Evolutionary conservation across 2,888 invertebrate species (phyloP).

Genomic region (Ashinkailepas kermadecensis): DNA sequence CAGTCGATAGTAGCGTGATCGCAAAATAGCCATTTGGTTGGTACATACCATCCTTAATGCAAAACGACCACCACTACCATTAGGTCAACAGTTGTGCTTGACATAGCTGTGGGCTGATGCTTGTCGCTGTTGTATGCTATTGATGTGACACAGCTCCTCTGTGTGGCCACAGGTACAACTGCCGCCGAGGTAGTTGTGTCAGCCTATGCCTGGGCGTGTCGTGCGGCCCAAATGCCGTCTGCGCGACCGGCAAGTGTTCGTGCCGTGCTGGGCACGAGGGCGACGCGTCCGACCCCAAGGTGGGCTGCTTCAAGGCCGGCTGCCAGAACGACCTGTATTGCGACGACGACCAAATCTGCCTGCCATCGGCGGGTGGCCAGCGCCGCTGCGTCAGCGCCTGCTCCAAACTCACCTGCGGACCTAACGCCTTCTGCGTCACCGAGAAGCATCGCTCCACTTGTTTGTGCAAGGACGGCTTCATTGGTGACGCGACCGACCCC

Average conservation of each 20-base stretch:
- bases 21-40: too few species aligned
- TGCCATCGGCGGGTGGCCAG: conserved; percentile 53
- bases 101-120: too few species aligned
- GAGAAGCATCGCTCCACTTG: conserved; percentile 78
- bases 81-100: too few species aligned
- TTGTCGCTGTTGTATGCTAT: too few species aligned
- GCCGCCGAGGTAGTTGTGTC: conserved; percentile 33
- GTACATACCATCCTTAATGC: too few species aligned
- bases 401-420: conserved; percentile 78
- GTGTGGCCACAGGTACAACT: conserved; percentile 36
- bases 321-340: conserved; percentile 77
- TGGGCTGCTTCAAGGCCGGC: conserved; percentile 64
- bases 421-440: conserved; percentile 77
- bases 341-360: conserved; percentile 74
- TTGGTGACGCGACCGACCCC: conserved; percentile 73
- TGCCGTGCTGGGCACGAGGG: conserved; percentile 72
- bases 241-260: conserved; percentile 67
- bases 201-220: conserved; percentile 49
- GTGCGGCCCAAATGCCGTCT: conserved; percentile 74
- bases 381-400: conserved; percentile 81
- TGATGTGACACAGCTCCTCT: conserved; percentile 27
- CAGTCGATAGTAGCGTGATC: too few species aligned
- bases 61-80: too few species aligned
- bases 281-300: conserved; percentile 59
- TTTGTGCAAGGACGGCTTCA: conserved; percentile 71